Percentiles rank a stretch among this genome's conserved stretches.
Conservation (phyloP, 1,140 invertebrate genomes). For the Brachystomella parvula region DNA sequence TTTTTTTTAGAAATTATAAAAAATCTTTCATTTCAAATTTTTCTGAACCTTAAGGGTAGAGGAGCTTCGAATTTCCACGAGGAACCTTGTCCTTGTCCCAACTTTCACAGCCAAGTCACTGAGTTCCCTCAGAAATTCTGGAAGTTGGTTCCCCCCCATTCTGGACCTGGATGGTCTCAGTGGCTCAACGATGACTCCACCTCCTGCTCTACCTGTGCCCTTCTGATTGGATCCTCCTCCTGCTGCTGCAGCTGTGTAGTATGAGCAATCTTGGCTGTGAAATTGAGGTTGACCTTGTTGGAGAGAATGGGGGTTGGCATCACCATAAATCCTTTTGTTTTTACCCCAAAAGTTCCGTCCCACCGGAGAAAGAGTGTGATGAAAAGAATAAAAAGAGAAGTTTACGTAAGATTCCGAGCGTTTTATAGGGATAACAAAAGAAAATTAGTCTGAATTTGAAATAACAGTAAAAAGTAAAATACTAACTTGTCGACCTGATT, state of each 20-base stretch:
- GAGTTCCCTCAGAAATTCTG: constrained; percentile 63
- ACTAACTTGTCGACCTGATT: constrained; percentile 10
- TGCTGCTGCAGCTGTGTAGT: not conserved
- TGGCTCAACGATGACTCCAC: not conserved
- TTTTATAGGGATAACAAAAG: not conserved
- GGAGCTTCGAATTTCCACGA: constrained; percentile 70
- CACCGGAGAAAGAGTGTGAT: not conserved
- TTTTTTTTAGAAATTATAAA: not conserved
- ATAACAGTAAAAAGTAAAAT: not conserved
- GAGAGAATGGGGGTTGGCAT: not conserved
- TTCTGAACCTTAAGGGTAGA: constrained; percentile 60
- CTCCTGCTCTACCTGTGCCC: not conserved
- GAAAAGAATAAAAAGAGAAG: constrained; percentile 3
- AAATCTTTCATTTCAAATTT: not conserved
- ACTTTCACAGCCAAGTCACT: constrained; percentile 75
- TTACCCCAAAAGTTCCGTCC: not conserved
- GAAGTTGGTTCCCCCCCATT: constrained; percentile 47
- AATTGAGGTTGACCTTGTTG: not conserved
- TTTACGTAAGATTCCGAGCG: not conserved
- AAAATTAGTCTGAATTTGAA: not conserved
- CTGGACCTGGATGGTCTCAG: not conserved
- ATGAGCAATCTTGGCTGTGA: not conserved
- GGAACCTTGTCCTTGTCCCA: constrained; percentile 68
- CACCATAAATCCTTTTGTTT: constrained; percentile 3
- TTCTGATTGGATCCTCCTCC: not conserved